phyloP scores from a whole-genome alignment of 92 coral and sea anemone genomes.

The Diadumene lineata region DNA sequence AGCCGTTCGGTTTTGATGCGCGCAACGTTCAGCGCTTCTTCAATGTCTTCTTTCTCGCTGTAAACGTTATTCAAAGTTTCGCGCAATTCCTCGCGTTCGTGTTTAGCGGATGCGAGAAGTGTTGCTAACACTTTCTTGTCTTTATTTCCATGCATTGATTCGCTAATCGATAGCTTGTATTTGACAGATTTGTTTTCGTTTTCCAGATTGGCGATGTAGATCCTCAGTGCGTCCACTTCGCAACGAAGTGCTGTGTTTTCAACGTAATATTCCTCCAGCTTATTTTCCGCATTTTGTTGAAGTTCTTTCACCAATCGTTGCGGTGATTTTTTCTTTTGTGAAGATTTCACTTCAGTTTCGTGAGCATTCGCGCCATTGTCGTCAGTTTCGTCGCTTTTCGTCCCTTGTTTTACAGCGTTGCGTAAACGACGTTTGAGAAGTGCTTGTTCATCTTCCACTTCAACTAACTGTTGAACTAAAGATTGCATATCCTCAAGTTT shows the following conservation, averaged over 20 bases:
- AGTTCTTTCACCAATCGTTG: background rate
- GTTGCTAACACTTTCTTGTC: conserved; percentile 67
- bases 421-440: conserved; percentile 51
- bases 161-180: conserved; percentile 71
- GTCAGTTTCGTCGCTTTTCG: background rate
- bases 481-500: conserved; percentile 72
- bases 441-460: conserved; percentile 70
- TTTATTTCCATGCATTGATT: conserved; percentile 39
- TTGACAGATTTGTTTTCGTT: conserved; percentile 53
- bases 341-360: background rate
- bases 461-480: conserved; percentile 71
- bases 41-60: conserved; percentile 70
- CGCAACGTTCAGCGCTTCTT: conserved; percentile 51
- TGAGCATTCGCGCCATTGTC: background rate
- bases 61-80: conserved; percentile 60
- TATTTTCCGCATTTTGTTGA: background rate
- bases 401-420: conserved; percentile 19
- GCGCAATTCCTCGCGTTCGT: conserved; percentile 79
- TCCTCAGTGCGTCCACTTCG: conserved; percentile 55
- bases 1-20: conserved; percentile 46
- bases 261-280: conserved; percentile 48
- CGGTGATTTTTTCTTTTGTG: background rate
- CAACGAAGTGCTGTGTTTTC: conserved; percentile 56
- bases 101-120: conserved; percentile 77
- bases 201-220: conserved; percentile 62